Percentiles rank a stretch among this genome's conserved stretches.
phyloP scores from a whole-genome alignment of 2,113 vertebrate species.

The Tragelaphus imberbis region DNA sequence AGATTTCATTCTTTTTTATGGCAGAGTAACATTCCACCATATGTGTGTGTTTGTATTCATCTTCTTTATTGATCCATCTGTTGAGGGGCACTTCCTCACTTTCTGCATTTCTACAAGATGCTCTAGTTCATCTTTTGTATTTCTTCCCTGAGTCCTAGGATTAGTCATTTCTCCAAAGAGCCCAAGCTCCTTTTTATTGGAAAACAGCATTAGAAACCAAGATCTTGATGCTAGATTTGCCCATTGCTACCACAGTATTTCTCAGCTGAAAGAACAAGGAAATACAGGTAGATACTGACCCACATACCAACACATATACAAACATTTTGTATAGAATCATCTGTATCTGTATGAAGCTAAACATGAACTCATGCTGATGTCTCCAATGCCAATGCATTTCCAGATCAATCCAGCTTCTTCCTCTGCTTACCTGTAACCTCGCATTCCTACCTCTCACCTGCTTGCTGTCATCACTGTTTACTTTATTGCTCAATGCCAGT shows the following conservation, averaged over 20 bases:
- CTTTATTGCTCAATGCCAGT: neutral
- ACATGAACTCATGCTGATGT: neutral
- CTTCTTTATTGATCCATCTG: neutral
- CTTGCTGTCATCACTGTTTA: neutral
- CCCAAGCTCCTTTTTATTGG: neutral
- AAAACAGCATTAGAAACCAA: neutral
- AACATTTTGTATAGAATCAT: neutral
- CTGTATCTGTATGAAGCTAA: neutral
- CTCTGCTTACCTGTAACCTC: neutral
- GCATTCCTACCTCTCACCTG: neutral
- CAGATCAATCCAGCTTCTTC: neutral
- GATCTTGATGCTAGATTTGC: neutral
- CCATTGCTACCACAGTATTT: neutral
- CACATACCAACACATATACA: neutral
- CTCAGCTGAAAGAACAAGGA: neutral
- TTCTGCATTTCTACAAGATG: neutral
- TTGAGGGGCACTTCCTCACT: neutral
- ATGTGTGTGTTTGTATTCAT: neutral
- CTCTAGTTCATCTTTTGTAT: neutral
- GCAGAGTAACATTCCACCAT: neutral
- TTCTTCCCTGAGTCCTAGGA: neutral
- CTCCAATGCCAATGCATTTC: neutral
- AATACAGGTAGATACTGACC: neutral
- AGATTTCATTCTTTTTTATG: neutral
- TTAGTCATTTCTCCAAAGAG: neutral